phyloP scores from a whole-genome alignment of 2,113 vertebrate genomes.

The Polypterus senegalus region DNA sequence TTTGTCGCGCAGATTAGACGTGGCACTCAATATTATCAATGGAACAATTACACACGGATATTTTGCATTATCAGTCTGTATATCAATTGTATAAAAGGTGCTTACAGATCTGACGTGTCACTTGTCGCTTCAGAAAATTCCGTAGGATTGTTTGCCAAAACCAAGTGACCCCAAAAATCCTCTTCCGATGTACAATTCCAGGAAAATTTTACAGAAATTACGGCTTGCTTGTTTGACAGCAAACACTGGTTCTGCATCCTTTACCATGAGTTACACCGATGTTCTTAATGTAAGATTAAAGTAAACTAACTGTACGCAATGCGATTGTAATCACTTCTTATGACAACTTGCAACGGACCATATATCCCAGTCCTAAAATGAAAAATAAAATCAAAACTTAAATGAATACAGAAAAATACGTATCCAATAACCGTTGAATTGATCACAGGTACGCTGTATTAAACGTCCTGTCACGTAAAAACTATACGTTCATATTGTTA shows the following conservation, averaged over 20 bases:
- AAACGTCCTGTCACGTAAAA: too few relatives aligned
- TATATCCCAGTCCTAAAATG: too few relatives aligned
- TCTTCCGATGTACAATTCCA: slow-evolving; percentile 6
- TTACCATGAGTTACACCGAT: too few relatives aligned
- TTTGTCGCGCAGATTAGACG: neutral
- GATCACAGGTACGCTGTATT: too few relatives aligned
- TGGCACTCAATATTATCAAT: neutral
- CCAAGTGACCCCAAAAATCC: neutral
- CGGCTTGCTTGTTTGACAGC: neutral
- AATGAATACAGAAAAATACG: too few relatives aligned
- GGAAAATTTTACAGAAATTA: slow-evolving; percentile 1
- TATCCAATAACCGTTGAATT: too few relatives aligned
- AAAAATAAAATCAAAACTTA: too few relatives aligned
- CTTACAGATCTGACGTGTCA: slow-evolving; percentile 1
- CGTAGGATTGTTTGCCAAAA: neutral
- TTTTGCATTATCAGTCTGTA: neutral
- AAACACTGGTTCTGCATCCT: slow-evolving; percentile 5
- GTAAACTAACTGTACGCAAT: too few relatives aligned
- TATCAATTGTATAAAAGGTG: neutral
- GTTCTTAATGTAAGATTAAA: too few relatives aligned
- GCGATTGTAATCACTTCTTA: too few relatives aligned
- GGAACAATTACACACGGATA: neutral
- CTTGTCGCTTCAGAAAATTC: slow-evolving; percentile 1
- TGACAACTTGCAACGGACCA: too few relatives aligned
- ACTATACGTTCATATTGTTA: too few relatives aligned